These are phyloP conservation scores for Salvelinus fontinalis DNA, from an alignment of 2,113 vertebrate genomes.

Conservation along the genomic window DNA sequence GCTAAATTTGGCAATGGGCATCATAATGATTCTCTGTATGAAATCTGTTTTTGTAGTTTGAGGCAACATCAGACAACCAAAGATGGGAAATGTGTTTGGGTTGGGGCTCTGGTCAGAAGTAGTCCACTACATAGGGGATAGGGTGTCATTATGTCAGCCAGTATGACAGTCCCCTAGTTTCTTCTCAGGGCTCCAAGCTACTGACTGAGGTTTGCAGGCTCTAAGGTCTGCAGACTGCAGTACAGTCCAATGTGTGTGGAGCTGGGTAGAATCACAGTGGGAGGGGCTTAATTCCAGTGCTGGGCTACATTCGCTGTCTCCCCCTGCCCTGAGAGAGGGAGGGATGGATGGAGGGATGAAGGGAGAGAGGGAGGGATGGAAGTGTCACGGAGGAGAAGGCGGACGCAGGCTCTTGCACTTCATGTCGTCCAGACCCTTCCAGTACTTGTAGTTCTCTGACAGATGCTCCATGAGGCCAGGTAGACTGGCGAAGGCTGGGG, in stretches of 20 bases:
- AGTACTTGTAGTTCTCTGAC: conserved; percentile 94
- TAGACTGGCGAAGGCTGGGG: conserved; percentile 88
- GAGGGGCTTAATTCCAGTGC: conserved; percentile 49
- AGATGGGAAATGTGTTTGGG: too few species aligned
- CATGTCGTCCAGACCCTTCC: conserved; percentile 92
- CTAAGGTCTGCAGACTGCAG: background rate
- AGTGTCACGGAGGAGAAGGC: conserved; percentile 76
- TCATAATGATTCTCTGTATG: too few species aligned
- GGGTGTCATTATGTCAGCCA: conserved; percentile 29
- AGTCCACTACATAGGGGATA: conserved; percentile 16
- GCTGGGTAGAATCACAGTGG: conserved; percentile 68
- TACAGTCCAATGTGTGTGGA: conserved; percentile 6
- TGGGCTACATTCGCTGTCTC: conserved; percentile 43
- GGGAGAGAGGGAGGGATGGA: conserved; percentile 23
- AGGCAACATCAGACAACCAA: too few species aligned
- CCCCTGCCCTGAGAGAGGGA: conserved; percentile 16
- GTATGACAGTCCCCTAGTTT: background rate
- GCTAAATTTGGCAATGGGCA: too few species aligned
- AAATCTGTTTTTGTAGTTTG: too few species aligned
- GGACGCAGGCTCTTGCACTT: conserved; percentile 90
- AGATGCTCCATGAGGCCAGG: conserved; percentile 91
- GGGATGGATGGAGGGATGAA: background rate
- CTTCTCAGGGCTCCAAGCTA: background rate
- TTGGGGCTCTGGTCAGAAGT: too few species aligned
- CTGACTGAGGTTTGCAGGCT: background rate